Base-by-base conservation (phyloP, 2,797 vertebrate species). In the Mustela erminea region DNA sequence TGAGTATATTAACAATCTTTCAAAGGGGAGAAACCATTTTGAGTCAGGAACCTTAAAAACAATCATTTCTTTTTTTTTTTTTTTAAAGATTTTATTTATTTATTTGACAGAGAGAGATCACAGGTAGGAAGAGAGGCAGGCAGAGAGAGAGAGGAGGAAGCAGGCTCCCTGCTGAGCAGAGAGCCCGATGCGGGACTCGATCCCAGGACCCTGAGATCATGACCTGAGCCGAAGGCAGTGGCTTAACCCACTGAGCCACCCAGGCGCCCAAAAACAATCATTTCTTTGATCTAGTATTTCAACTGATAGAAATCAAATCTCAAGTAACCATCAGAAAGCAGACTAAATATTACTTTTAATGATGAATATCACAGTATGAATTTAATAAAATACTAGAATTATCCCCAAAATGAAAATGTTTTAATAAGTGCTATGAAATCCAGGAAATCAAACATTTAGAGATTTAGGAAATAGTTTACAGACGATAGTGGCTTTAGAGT, bases 361-460 rank as follows among this genome's bases (percentile, higher is more conserved):
- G 46, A 80, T 83, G 95, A 54, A 74, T 11, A 54, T 25, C 49
- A 62, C 2, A 83, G 18, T 78, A 87, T 54, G 77, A 90, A 78
- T n/a, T 43, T 64, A 88, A 32, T 7, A 92, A 77, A 92, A 77
- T 86, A 46, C 14, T 75, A 21, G 52, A 68, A 46, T 90, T 81
- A 58, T 27, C 10, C 3, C 7, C 17, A 46, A 54, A 88, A 27
- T 0, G 18, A 3, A 92, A 84, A 35, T 66, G 14, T 84, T 94
- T 94, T 68, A 90, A 83, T 82, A 85, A 97, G 12, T 20, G 25
- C 43, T 92, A 87, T 27, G 78, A 96, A 94, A 13, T 87, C 41
- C 20, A 86, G 13, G 89, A 17, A 95, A 83, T 78, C 15, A 84
- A 90, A 72, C 32, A 77, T 82, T 96, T 0, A 5, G 21, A 35